Evolutionary conservation across 2,888 invertebrate species (phyloP).

Genomic region (Hybos culiciformis): DNA sequence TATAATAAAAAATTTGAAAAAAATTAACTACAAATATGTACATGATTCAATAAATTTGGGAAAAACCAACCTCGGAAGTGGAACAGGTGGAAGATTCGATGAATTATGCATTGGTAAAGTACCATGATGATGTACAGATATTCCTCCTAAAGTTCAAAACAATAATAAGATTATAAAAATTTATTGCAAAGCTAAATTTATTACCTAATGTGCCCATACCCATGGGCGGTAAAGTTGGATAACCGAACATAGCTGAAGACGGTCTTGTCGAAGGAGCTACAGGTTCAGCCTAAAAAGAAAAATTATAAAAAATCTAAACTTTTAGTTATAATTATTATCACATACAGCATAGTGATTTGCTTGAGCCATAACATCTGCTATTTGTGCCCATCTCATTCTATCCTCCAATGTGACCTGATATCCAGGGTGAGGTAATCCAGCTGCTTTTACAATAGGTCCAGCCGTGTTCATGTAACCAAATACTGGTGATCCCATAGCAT

Average conservation of each 20-base stretch:
- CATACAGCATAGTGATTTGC: constrained; percentile 73
- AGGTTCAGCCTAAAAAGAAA: constrained; percentile 47
- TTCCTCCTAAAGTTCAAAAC: constrained; percentile 24
- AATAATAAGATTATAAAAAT: not conserved
- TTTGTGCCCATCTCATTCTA: constrained; percentile 75
- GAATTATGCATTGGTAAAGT: constrained; percentile 29
- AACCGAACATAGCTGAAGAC: constrained; percentile 72
- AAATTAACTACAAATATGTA: too few species aligned
- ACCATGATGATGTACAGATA: constrained; percentile 37
- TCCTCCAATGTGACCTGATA: constrained; percentile 67
- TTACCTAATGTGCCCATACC: constrained; percentile 27
- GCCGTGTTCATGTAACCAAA: constrained; percentile 75
- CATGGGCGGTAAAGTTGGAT: constrained; percentile 45
- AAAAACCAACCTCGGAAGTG: constrained; percentile 48
- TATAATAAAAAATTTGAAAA: too few species aligned
- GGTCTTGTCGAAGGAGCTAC: constrained; percentile 56
- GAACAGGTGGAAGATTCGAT: constrained; percentile 48
- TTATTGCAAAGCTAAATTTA: not conserved
- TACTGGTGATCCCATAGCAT: constrained; percentile 63
- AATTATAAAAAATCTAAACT: constrained; percentile 2
- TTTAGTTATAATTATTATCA: constrained; percentile 8
- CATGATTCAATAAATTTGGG: too few species aligned
- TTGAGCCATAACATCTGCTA: constrained; percentile 77
- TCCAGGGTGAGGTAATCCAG: constrained; percentile 55
- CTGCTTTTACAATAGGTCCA: constrained; percentile 52